phyloP scores from a whole-genome alignment of 2,113 vertebrate genomes.

The Rafetus swinhoei region DNA sequence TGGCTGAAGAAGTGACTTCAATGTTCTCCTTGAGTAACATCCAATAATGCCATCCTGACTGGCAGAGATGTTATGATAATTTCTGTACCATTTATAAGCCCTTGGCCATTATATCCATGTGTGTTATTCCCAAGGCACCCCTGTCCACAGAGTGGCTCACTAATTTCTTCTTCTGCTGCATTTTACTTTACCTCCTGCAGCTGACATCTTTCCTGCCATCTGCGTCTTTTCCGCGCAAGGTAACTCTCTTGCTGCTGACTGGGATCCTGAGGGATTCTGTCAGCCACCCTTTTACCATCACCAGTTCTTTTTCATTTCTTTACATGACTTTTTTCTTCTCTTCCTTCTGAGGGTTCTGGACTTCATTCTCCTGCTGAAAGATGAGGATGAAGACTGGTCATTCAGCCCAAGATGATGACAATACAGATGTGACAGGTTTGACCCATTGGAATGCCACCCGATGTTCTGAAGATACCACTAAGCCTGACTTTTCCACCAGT shows the following conservation, averaged over 20 bases:
- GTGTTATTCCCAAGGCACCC: conserved; percentile 32
- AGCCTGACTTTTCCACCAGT: too few relatives aligned
- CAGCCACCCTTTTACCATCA: conserved; percentile 57
- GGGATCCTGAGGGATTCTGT: conserved; percentile 64
- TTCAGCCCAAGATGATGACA: background rate
- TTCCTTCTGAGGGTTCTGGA: background rate
- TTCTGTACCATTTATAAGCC: conserved; percentile 27
- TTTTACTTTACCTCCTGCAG: conserved; percentile 60
- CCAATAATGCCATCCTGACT: conserved; percentile 45
- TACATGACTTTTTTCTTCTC: background rate
- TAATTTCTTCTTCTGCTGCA: conserved; percentile 43
- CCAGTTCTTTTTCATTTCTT: conserved; percentile 32
- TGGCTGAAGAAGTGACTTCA: conserved; percentile 38
- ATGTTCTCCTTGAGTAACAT: conserved; percentile 10
- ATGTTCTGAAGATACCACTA: too few relatives aligned
- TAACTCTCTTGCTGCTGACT: conserved; percentile 68
- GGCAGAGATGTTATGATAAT: conserved; percentile 37
- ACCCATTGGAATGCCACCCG: too few relatives aligned
- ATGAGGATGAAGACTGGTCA: background rate
- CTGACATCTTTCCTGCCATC: conserved; percentile 63
- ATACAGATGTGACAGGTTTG: background rate
- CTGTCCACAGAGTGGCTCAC: conserved; percentile 43
- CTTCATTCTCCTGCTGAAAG: background rate
- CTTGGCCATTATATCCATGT: background rate
- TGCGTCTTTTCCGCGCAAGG: conserved; percentile 33